Evolutionary conservation across 2,797 vertebrate genomes (phyloP), one percentile per base, ranked within the genome.

Genomic region (Diplodus sargus): DNA sequence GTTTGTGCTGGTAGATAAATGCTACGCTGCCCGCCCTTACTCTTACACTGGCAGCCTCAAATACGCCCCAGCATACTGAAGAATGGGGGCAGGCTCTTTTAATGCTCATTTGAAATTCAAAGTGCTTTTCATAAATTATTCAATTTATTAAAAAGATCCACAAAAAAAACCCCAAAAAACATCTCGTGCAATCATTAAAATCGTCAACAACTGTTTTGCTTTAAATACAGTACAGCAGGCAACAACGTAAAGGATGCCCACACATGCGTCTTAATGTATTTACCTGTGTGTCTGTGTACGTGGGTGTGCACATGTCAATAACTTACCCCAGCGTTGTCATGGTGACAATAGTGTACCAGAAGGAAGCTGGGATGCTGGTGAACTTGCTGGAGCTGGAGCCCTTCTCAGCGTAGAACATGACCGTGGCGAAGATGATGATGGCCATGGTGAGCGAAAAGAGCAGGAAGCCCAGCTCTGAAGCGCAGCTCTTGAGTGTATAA

Each of bases 371-470:
- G 91, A 99, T 99, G 95, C 98, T 99, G 88, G 98, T 99, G 95
- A 99, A 99, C 95, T 99, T 99, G 97, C 95, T 99, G 63, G 98
- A 98, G 30, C 96, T 97, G 89, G 98, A 99, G 80, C 98, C 98
- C 91, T 99, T 99, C 94, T 99, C 98, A 0, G 98, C 98, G 57
- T 99, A 99, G 95, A 99, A 99, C 98, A 99, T 99, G 94, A 99
- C 98, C 11, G 98, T 99, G 91, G 98, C 98, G 74, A 99, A 99
- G 95, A 99, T 99, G 94, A 99, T 99, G 95, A 99, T 99, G 95
- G 98, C 98, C 98, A 99, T 99, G 84, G 98, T 99, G 93, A 99
- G 97, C n/a, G 98, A 99, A 96, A 99, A 99, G 92, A 99, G 97
- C 43, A 99, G 97, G 88, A 99, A 99, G 92, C 98, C 98, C 74